These are phyloP conservation scores for Doris montereyensis DNA, from an alignment of 2,888 invertebrate genomes.

Conservation along the genomic window DNA sequence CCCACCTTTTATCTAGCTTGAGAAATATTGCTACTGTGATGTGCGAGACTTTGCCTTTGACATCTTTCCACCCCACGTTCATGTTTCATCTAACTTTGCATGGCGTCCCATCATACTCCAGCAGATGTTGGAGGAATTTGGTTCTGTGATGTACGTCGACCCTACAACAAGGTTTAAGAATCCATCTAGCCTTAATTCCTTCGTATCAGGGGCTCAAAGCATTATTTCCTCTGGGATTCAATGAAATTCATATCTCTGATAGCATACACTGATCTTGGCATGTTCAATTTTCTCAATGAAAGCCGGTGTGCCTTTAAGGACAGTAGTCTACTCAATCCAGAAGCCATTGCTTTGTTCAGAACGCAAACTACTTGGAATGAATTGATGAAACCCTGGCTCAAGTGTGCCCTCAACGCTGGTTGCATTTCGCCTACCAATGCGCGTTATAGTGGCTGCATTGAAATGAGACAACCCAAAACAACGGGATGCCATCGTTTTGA, in stretches of 20 bases:
- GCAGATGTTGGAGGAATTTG: conserved; percentile 59
- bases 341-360: conserved; percentile 57
- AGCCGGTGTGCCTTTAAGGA: conserved; percentile 55
- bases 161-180: conserved; percentile 53
- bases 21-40: conserved; percentile 56
- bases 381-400: conserved; percentile 63
- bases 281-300: conserved; percentile 57
- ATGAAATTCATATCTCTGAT: conserved; percentile 45
- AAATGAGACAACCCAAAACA: conserved; percentile 55
- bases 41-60: conserved; percentile 52
- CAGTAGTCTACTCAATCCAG: conserved; percentile 52
- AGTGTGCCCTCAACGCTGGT: conserved; percentile 56
- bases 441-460: conserved; percentile 54
- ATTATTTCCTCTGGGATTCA: conserved; percentile 59
- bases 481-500: conserved; percentile 65
- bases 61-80: conserved; percentile 56
- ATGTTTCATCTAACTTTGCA: conserved; percentile 52
- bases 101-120: conserved; percentile 62
- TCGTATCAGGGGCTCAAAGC: conserved; percentile 50
- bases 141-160: conserved; percentile 56
- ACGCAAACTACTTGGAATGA: conserved; percentile 54
- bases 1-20: conserved; percentile 48
- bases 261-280: conserved; percentile 56
- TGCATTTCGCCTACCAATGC: conserved; percentile 57
- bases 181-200: conserved; percentile 51